Evolutionary conservation across 2,888 invertebrate species (phyloP).

Genomic region (Pandemis cinnamomeana): DNA sequence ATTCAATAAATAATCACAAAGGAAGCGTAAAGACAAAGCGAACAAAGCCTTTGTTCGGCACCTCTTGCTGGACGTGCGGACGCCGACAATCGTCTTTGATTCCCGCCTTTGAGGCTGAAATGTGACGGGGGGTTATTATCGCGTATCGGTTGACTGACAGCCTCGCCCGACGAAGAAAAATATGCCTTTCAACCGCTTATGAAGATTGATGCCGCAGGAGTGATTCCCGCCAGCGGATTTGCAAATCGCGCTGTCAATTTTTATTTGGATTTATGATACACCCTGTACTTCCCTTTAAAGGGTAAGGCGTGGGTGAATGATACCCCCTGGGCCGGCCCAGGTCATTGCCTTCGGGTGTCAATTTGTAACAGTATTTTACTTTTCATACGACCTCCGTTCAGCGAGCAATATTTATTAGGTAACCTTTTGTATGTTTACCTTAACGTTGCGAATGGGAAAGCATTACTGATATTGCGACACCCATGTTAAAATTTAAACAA

Average conservation of each 20-base stretch:
- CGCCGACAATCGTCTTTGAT: constrained; percentile 35
- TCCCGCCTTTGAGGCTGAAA: constrained; percentile 34
- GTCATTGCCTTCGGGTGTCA: constrained; percentile 18
- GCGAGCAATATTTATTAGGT: not conserved
- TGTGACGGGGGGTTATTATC: constrained; percentile 57
- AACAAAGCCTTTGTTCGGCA: constrained; percentile 42
- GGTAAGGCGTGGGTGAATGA: constrained; percentile 24
- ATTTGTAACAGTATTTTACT: constrained; percentile 22
- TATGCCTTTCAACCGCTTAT: constrained; percentile 75
- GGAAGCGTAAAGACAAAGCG: constrained; percentile 45
- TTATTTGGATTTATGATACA: constrained; percentile 46
- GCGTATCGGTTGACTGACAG: constrained; percentile 75
- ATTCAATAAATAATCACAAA: constrained; percentile 45
- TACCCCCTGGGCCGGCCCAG: constrained; percentile 3
- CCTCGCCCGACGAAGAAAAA: constrained; percentile 72
- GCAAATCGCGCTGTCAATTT: constrained; percentile 55
- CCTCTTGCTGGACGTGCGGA: constrained; percentile 29
- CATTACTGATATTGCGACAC: not conserved
- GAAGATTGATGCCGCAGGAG: constrained; percentile 71
- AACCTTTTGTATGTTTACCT: constrained; percentile 4
- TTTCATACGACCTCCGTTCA: constrained; percentile 5
- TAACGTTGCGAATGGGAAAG: not conserved
- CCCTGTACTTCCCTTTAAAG: constrained; percentile 29
- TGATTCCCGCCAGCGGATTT: constrained; percentile 56
- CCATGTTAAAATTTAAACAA: too few relatives aligned